phyloP scores from a whole-genome alignment of 2,797 vertebrate genomes.

The Galago senegalensis region DNA sequence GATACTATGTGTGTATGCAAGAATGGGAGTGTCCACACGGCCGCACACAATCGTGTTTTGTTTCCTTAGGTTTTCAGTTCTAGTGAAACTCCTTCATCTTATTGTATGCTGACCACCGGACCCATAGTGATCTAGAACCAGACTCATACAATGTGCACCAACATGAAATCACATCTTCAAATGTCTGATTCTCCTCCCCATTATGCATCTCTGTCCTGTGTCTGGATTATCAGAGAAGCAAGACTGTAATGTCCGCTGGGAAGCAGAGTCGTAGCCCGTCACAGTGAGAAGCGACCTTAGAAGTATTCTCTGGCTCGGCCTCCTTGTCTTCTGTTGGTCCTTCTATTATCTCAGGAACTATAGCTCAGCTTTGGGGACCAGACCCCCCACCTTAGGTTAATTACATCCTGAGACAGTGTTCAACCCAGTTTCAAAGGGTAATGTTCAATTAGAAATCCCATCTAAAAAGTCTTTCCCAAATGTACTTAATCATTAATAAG shows the following conservation, averaged over 20 bases:
- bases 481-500: background rate
- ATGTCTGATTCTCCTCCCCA: background rate
- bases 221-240: constrained; percentile 42
- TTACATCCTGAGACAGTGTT: background rate
- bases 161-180: background rate
- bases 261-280: constrained; percentile 12
- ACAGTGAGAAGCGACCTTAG: constrained; percentile 41
- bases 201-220: background rate
- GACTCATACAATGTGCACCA: background rate
- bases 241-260: constrained; percentile 42
- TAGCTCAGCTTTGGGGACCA: background rate
- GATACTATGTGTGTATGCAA: background rate
- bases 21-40: background rate
- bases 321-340: constrained; percentile 7
- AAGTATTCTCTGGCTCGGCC: background rate
- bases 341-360: constrained; percentile 7
- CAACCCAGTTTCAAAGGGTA: constrained; percentile 44
- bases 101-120: background rate
- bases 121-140: background rate
- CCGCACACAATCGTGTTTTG: background rate
- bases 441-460: constrained; percentile 25
- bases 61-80: background rate
- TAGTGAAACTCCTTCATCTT: constrained; percentile 17
- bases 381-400: background rate
- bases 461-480: constrained; percentile 61